Percentiles rank a stretch among this genome's conserved stretches.
Evolutionary conservation across 1,140 invertebrate species (phyloP).

Genomic region (Hylaeus anthracinus): DNA sequence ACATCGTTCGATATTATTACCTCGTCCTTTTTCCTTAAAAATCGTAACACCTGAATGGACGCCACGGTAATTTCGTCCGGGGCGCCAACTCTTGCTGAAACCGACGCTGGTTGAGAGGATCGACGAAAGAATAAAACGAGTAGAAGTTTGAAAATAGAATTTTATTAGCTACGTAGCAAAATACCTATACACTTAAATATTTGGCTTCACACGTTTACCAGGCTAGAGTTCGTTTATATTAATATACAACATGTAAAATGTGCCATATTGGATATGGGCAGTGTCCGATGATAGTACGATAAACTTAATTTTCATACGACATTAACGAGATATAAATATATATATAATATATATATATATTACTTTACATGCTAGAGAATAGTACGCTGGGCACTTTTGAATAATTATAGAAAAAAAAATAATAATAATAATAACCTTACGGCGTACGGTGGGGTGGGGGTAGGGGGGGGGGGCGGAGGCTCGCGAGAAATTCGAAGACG

Average conservation of each 20-base stretch:
- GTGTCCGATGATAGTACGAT: constrained; percentile 73
- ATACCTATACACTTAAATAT: constrained; percentile 80
- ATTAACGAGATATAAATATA: constrained; percentile 69
- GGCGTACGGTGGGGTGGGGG: constrained; percentile 29
- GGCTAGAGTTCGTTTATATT: constrained; percentile 75
- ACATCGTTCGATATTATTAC: too few relatives aligned
- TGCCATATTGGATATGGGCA: constrained; percentile 77
- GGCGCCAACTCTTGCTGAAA: too few relatives aligned
- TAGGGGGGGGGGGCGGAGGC: constrained; percentile 32
- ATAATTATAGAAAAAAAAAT: constrained; percentile 59
- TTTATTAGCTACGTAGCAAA: constrained; percentile 78
- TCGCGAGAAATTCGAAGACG: constrained; percentile 36
- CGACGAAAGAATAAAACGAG: constrained; percentile 44
- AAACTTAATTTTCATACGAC: constrained; percentile 66
- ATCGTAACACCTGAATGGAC: too few relatives aligned
- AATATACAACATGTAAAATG: constrained; percentile 79
- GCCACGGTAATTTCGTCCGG: too few relatives aligned
- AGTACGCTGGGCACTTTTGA: constrained; percentile 69
- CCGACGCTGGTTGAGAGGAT: neutral
- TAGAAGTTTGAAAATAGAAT: constrained; percentile 70
- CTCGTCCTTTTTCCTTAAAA: too few relatives aligned
- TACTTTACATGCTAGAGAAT: constrained; percentile 72
- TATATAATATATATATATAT: constrained; percentile 68
- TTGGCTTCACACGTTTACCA: constrained; percentile 78
- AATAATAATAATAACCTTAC: constrained; percentile 1